These are phyloP conservation scores for Fregata magnificens DNA, from an alignment of 2,113 vertebrate species.

Conservation along the genomic window DNA sequence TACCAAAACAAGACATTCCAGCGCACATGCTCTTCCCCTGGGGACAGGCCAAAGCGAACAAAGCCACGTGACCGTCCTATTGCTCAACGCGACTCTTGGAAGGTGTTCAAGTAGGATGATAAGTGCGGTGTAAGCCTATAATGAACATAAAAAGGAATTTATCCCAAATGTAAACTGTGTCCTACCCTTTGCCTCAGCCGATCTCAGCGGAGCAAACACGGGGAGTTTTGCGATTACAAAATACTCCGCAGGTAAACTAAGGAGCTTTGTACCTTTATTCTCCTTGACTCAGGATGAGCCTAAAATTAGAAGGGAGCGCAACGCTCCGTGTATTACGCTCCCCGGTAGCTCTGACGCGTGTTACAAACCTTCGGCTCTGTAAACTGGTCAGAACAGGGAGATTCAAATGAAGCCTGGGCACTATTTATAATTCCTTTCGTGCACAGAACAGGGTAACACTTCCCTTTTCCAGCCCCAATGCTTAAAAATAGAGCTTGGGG, in stretches of 20 bases:
- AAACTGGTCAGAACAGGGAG: neutral
- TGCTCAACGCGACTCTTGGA: slow-evolving; percentile 45
- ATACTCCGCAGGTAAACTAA: neutral
- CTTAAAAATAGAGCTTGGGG: neutral
- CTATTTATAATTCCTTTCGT: neutral
- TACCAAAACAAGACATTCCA: slow-evolving; percentile 49
- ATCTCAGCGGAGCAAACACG: neutral
- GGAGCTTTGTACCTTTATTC: slow-evolving; percentile 13
- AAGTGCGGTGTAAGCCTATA: neutral
- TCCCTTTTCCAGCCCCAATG: neutral
- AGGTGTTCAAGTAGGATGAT: slow-evolving; percentile 30
- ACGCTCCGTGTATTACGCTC: rapidly evolving
- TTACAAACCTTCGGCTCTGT: neutral
- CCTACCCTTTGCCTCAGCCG: neutral
- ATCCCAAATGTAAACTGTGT: slow-evolving; percentile 2
- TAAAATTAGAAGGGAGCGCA: neutral
- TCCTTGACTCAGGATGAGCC: neutral
- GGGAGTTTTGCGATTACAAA: neutral
- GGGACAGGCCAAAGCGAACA: slow-evolving; percentile 45
- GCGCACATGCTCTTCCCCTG: slow-evolving; percentile 2
- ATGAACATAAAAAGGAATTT: neutral
- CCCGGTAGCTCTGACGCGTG: rapidly evolving
- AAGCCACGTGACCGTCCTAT: neutral
- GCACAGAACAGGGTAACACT: neutral
- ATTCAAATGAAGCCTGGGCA: neutral